These are phyloP conservation scores for Platypus cylindrus DNA, from an alignment of 2,888 invertebrate species.

Conservation along the genomic window DNA sequence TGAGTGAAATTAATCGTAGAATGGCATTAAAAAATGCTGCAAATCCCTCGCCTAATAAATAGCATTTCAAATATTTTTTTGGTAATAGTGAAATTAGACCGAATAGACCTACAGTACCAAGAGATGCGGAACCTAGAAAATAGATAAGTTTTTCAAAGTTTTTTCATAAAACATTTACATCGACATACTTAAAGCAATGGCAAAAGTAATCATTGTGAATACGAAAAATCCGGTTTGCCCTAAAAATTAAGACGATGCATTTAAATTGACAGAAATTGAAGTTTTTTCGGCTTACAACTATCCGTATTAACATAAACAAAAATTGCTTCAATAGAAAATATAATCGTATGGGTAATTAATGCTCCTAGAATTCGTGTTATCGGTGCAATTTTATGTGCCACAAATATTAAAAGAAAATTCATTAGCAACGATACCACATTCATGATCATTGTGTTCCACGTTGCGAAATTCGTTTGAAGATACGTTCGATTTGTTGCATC, in stretches of 20 bases:
- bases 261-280: not conserved
- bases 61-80: slow-evolving; percentile 7
- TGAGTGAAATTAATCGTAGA: slow-evolving; percentile 14
- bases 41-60: slow-evolving; percentile 9
- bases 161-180: not conserved
- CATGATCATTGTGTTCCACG: slow-evolving; percentile 13
- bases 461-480: slow-evolving; percentile 17
- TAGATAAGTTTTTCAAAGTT: not conserved
- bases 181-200: not conserved
- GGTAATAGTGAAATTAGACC: slow-evolving; percentile 10
- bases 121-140: slow-evolving; percentile 6
- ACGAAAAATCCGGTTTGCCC: not conserved
- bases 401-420: slow-evolving; percentile 15
- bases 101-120: slow-evolving; percentile 7
- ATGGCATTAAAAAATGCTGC: slow-evolving; percentile 7
- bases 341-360: slow-evolving; percentile 11
- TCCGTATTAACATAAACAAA: slow-evolving; percentile 17
- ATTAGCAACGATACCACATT: slow-evolving; percentile 15
- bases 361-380: slow-evolving; percentile 14
- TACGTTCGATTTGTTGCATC: slow-evolving; percentile 16
- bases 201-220: no score
- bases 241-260: not conserved
- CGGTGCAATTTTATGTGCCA: slow-evolving; percentile 15
- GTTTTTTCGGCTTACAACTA: slow-evolving; percentile 14
- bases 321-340: slow-evolving; percentile 12